Evolutionary conservation across 2,888 invertebrate genomes (phyloP), one percentile per base, ranked within the genome.

Genomic region (Stenotaenia linearis): DNA sequence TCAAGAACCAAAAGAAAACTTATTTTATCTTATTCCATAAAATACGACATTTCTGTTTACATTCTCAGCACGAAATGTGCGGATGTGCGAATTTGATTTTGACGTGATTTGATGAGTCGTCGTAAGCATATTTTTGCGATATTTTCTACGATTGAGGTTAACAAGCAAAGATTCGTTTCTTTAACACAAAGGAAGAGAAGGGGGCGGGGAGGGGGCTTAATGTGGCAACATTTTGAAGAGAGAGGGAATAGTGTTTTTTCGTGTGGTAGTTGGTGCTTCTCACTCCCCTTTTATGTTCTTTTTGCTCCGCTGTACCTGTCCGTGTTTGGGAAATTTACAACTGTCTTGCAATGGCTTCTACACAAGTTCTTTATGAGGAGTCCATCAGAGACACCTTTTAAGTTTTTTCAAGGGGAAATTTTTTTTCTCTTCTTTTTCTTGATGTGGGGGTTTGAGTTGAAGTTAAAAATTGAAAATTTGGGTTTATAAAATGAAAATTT

Each of bases 231-330:
- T 69, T 56, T 69, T 28, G 69, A 28, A 69, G n/a, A 69, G 69
- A 69, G 69, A 69, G 69, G 25, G 69, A 69, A 69, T 69, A 69
- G 69, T 69, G 69, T 69, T 69, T 69, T 69, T 69, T 69, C 69
- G 69, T 69, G 69, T 69, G 69, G 69, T 69, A 28, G 69, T 69
- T 69, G 69, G 25, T 69, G 69, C 69, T 69, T 69, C 69, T 69
- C 69, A 69, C 69, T 69, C 69, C 69, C 69, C 69, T 69, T 69
- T 69, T 69, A 69, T 69, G 69, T 69, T 69, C 69, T 69, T 69
- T 69, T 69, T 69, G 69, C 69, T 69, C 69, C 25, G 25, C 69
- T 69, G 69, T 69, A 69, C 69, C 69, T 69, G 69, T 69, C 69
- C 69, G 69, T 69, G 69, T 69, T 69, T 25, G 28, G 25, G 25